Evolutionary conservation across 2,888 invertebrate species (phyloP).

Genomic region (Brachyptera putata): DNA sequence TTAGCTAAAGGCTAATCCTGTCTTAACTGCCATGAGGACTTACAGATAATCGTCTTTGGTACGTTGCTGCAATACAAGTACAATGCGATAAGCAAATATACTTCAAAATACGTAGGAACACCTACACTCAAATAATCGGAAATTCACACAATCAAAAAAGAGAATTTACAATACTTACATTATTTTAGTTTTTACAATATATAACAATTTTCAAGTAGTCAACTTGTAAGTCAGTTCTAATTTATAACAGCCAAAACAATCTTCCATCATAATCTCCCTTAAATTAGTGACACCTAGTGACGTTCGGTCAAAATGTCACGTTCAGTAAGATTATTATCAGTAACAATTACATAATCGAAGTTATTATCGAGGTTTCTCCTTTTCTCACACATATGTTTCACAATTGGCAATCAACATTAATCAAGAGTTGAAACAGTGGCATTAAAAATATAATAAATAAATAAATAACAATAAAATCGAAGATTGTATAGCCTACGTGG

Average conservation of each 20-base stretch:
- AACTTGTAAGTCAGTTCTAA: no score
- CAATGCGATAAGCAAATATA: not conserved
- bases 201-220: no score
- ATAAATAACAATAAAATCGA: not conserved
- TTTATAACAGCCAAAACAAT: no score
- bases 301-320: no score
- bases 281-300: no score
- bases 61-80: not conserved
- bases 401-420: no score
- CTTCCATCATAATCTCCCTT: no score
- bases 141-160: not conserved
- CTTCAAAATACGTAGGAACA: not conserved
- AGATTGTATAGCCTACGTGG: not conserved
- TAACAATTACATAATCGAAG: no score
- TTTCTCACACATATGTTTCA: no score
- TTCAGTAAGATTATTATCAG: no score
- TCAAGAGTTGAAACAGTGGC: constrained; percentile 7
- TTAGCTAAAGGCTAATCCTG: constrained; percentile 11
- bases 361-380: no score
- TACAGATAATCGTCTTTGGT: not conserved
- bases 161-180: not conserved
- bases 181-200: no score
- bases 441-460: not conserved
- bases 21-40: not conserved
- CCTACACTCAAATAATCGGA: not conserved